These are phyloP conservation scores for Leptosomus discolor DNA, from an alignment of 2,113 vertebrate species.

Conservation along the genomic window DNA sequence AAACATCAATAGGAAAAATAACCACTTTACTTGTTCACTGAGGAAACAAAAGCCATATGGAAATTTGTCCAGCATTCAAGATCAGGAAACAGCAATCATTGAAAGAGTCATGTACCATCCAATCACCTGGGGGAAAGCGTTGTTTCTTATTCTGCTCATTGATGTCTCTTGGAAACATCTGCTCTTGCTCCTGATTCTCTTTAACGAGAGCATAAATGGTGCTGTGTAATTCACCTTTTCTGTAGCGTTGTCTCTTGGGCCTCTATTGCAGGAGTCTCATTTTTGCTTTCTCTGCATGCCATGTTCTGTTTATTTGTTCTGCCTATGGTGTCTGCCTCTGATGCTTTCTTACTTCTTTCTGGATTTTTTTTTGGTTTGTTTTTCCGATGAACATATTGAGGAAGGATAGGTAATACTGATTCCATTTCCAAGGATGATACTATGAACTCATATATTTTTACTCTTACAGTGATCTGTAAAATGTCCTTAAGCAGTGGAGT, in stretches of 20 bases:
- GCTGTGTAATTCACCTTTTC: background rate
- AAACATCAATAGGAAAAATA: background rate
- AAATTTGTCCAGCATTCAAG: background rate
- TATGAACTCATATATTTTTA: background rate
- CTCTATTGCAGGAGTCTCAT: background rate
- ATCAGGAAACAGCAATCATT: background rate
- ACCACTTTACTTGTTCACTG: background rate
- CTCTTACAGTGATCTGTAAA: background rate
- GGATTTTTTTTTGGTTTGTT: background rate
- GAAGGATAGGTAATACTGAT: background rate
- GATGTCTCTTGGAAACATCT: conserved; percentile 4
- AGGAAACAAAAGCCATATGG: background rate
- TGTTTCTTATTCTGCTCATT: background rate
- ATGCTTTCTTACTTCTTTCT: background rate
- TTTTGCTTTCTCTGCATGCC: background rate
- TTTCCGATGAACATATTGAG: background rate
- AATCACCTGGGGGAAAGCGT: background rate
- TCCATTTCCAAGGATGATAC: background rate
- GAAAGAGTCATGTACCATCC: background rate
- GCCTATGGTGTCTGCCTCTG: background rate
- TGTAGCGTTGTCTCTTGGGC: background rate
- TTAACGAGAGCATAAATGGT: background rate
- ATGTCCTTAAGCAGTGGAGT: background rate
- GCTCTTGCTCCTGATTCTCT: background rate
- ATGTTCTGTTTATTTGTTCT: background rate